Evolutionary conservation across 2,113 vertebrate genomes (phyloP).

Genomic region (Oenanthe oenanthe): DNA sequence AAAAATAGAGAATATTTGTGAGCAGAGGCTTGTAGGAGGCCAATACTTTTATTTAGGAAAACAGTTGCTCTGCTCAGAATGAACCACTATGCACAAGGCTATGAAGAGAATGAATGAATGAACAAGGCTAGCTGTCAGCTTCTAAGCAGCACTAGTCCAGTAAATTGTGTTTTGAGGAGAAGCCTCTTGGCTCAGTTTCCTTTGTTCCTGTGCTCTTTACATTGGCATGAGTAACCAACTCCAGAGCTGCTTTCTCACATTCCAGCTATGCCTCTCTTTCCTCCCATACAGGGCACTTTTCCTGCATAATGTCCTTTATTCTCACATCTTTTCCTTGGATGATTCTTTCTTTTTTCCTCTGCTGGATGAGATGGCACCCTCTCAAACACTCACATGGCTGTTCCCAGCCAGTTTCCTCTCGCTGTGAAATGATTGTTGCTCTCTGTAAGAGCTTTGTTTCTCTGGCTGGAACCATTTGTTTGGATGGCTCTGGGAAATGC

Average conservation of each 20-base stretch:
- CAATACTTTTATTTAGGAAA: not conserved
- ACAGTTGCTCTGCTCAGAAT: not conserved
- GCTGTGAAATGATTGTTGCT: not conserved
- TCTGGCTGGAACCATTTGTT: not conserved
- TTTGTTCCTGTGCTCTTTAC: not conserved
- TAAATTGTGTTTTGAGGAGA: not conserved
- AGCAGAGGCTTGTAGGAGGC: not conserved
- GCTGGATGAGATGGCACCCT: not conserved
- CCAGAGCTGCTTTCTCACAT: not conserved
- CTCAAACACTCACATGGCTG: not conserved
- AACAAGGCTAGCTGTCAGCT: not conserved
- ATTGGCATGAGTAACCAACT: not conserved
- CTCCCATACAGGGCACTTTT: not conserved
- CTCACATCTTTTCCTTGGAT: not conserved
- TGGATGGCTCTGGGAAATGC: not conserved
- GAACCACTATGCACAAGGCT: not conserved
- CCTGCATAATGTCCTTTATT: not conserved
- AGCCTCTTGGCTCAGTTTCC: not conserved
- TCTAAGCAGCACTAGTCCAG: not conserved
- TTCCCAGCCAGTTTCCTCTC: not conserved
- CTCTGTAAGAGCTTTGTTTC: slow-evolving; percentile 7
- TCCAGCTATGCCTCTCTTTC: not conserved
- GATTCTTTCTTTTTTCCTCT: not conserved
- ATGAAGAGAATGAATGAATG: no score
- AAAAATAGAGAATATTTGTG: not conserved